Evolutionary conservation across 2,113 vertebrate genomes (phyloP), one percentile per base, ranked within the genome.

Genomic region (Sakesphorus luctuosus): DNA sequence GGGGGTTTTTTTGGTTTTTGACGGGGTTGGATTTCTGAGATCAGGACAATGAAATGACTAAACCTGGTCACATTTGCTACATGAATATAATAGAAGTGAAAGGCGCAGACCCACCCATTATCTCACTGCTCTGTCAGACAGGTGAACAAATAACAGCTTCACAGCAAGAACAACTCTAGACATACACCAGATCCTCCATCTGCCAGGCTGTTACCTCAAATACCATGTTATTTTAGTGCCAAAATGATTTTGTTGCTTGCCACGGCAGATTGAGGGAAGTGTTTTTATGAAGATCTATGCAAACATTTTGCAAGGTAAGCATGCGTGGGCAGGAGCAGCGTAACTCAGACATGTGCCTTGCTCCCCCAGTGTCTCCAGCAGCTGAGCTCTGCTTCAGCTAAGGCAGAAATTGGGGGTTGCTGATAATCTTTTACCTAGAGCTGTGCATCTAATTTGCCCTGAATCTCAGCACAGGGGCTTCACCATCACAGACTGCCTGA

Each of bases 231-330:
- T 46, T 81, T 77, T 20, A 86, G 59, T 71, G 91, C 92, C 86
- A 95, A 78, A 88, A 77, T n/a, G 74, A 86, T 84, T 89, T 52
- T 84, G 65, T 61, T 90, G 89, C 93, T 93, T 97, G 94, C 82
- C 92, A 87, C 2, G 1, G 83, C 89, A 93, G 76, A 95, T 93
- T 71, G 90, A 89, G 83, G 68, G 83, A 89, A 93, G 68, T 90
- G 83, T 86, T 96, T 83, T 93, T 87, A 84, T 52, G 68, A 89
- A 95, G 65, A 80, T 63, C 90, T 93, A n/a, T 63, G 86, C 94
- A 95, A 95, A 92, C 90, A 77, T 92, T 93, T 59, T 92, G 79
- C 95, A 96, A 94, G 72, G 94, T 84, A 94, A 97, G 90, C 90
- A 29, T 47, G 80, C 8, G 68, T 90, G 83, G 95, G 95, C 40